A percentile compares a stretch with the other conserved stretches of the same genome.
Evolutionary conservation across 1,140 invertebrate genomes (phyloP).

Genomic region (Brachionus paranguensis): DNA sequence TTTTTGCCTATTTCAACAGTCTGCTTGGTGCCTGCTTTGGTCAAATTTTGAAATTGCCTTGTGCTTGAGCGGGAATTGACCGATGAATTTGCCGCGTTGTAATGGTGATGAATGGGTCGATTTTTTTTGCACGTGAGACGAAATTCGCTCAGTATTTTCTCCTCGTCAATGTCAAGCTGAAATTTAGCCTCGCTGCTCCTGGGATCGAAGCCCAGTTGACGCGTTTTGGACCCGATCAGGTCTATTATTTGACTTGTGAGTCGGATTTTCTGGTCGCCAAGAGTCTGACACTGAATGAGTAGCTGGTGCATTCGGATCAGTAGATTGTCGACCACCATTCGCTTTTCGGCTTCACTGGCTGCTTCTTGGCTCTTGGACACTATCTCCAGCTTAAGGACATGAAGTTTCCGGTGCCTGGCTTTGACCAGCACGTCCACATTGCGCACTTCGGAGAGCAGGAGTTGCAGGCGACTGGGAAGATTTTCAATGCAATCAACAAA

Average conservation of each 20-base stretch:
- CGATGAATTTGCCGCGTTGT: neutral
- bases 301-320: neutral
- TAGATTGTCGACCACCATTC: neutral
- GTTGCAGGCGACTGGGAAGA: neutral
- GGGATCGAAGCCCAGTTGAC: conserved; percentile 10
- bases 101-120: conserved; percentile 6
- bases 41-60: neutral
- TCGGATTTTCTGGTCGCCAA: conserved; percentile 27
- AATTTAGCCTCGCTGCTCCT: neutral
- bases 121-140: neutral
- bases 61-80: neutral
- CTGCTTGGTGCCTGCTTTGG: neutral
- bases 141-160: conserved; percentile 23
- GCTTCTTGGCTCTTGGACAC: neutral
- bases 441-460: neutral
- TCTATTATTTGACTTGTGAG: conserved; percentile 26
- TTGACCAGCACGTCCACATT: conserved; percentile 9
- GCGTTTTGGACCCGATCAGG: neutral
- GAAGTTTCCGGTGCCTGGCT: neutral
- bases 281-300: conserved; percentile 16
- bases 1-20: neutral
- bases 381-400: neutral
- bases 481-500: conserved; percentile 35
- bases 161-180: conserved; percentile 18
- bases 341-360: neutral